Conservation (phyloP, 2,113 vertebrate genomes). For the Struthidea cinerea region DNA sequence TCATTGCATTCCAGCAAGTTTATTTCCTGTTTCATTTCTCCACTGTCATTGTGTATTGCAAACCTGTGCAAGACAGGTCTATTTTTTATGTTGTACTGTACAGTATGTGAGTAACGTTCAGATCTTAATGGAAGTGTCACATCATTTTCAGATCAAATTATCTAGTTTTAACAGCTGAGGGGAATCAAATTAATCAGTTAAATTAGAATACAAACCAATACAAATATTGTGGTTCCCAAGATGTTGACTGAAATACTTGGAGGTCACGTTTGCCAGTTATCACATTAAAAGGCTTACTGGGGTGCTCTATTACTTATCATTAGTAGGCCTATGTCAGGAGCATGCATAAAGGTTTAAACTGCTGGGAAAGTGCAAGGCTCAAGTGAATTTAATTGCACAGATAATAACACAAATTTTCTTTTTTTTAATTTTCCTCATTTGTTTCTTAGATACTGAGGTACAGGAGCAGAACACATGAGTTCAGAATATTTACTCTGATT, state of each 20-base stretch:
- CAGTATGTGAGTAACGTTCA: neutral
- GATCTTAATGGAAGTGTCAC: conserved; percentile 52
- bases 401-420: neutral
- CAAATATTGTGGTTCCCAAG: neutral
- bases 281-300: neutral
- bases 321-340: neutral
- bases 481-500: neutral
- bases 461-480: neutral
- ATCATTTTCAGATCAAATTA: conserved; percentile 52
- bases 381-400: neutral
- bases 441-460: neutral
- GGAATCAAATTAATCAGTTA: conserved; percentile 40
- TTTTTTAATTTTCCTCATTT: neutral
- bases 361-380: neutral
- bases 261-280: neutral
- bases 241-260: neutral
- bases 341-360: neutral
- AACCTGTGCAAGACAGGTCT: neutral
- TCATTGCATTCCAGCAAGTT: neutral
- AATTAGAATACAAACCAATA: neutral
- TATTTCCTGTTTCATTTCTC: conserved; percentile 36
- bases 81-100: conserved; percentile 4
- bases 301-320: neutral
- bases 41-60: neutral
- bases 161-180: conserved; percentile 38